phyloP scores from a whole-genome alignment of 2,113 vertebrate species.

The Rhegmatorhina hoffmannsi region DNA sequence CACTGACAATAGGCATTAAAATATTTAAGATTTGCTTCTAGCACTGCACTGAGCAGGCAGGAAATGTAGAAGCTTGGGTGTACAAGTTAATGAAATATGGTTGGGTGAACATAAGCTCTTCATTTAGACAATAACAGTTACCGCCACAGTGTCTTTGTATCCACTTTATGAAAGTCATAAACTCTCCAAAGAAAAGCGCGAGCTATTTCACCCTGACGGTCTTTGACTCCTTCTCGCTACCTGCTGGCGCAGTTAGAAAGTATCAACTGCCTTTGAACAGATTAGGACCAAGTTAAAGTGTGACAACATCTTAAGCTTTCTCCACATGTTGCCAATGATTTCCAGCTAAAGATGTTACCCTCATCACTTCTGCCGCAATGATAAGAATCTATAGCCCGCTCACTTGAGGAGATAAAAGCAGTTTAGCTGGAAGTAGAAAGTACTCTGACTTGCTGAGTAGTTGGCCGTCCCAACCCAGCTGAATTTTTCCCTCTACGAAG shows the following conservation, averaged over 20 bases:
- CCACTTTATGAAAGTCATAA: constrained; percentile 71
- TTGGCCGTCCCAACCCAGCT: constrained; percentile 74
- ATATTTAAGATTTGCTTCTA: constrained; percentile 17
- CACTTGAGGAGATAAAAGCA: constrained; percentile 77
- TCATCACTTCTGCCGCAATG: constrained; percentile 78
- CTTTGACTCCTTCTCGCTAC: constrained; percentile 67
- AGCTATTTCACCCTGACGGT: constrained; percentile 49
- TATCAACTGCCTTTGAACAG: constrained; percentile 83
- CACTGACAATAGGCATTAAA: constrained; percentile 8
- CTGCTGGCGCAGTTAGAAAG: constrained; percentile 72
- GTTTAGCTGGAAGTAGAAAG: constrained; percentile 49
- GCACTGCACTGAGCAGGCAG: constrained; percentile 7
- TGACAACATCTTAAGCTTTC: constrained; percentile 89
- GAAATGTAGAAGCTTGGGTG: constrained; percentile 46
- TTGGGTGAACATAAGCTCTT: constrained; percentile 69
- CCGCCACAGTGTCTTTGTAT: constrained; percentile 39
- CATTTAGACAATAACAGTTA: constrained; percentile 66
- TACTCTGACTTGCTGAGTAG: constrained; percentile 49
- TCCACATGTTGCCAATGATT: constrained; percentile 84
- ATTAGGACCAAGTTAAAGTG: constrained; percentile 88
- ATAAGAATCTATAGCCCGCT: constrained; percentile 77
- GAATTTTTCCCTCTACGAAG: constrained; percentile 77
- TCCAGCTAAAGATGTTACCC: constrained; percentile 82
- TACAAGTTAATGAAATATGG: constrained; percentile 72
- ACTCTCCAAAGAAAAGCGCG: constrained; percentile 52